A percentile compares a stretch with the other conserved stretches of the same genome.
phyloP scores from a whole-genome alignment of 2,797 vertebrate species.

The Sibirionetta formosa region DNA sequence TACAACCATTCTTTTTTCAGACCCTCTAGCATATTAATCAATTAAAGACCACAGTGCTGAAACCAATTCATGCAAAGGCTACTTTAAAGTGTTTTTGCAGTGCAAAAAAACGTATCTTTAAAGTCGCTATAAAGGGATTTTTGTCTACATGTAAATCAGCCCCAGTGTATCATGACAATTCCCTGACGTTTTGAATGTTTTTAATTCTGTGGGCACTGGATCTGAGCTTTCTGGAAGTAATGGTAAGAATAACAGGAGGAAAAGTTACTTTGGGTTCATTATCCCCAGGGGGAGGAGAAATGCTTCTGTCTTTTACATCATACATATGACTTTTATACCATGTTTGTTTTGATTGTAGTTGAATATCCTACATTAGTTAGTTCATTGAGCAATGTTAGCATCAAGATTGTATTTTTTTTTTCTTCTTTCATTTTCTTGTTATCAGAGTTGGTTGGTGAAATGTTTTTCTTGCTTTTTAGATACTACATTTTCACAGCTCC shows the following conservation, averaged over 20 bases:
- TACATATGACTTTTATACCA: background rate
- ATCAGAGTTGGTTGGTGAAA: background rate
- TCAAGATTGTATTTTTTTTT: background rate
- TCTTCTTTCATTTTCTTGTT: background rate
- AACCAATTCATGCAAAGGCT: background rate
- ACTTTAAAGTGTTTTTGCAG: constrained; percentile 5
- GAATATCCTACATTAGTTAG: background rate
- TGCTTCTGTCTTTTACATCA: background rate
- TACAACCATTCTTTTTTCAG: background rate
- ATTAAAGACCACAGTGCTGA: constrained; percentile 21
- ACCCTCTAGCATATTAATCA: constrained; percentile 35
- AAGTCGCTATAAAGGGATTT: background rate
- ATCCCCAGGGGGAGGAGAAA: background rate
- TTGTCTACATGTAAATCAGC: background rate
- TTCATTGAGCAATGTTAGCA: background rate
- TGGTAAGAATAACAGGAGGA: background rate
- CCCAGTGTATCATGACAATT: background rate
- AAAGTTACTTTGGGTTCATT: background rate
- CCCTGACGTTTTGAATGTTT: background rate
- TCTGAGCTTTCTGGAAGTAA: background rate
- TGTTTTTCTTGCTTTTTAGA: background rate
- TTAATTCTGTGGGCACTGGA: background rate
- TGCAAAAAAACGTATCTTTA: background rate
- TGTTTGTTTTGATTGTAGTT: background rate
- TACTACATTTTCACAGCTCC: background rate